Base-by-base conservation (phyloP, 1,140 invertebrate genomes). In the Drosophila repletoides region DNA sequence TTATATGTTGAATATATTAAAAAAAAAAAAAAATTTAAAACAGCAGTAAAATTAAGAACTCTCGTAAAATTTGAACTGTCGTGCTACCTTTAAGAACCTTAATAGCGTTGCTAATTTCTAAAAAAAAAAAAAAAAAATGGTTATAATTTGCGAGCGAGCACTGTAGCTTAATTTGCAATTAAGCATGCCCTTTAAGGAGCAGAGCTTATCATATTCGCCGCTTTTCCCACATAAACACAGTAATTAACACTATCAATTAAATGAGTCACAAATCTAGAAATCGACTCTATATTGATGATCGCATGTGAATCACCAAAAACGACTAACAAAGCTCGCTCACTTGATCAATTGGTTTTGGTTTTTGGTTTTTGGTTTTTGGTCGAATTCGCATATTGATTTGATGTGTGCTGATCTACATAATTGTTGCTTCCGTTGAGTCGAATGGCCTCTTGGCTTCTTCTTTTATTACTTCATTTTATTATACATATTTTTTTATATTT, bases 311-410 rank as follows among this genome's bases (percentile, higher is more conserved):
- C 63, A 66, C 19, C n/a, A 9, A 2, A 24, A 29, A 22, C 14
- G 5, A 43, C 24, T 24, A 49, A 38, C 17, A 65, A 65, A 59
- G 49, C n/a, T n/a, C n/a, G 55, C 43, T 43, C 34, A 14, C 36
- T 66, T 66, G 55, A 66, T 66, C 63, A 60, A 66, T 66, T 60
- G n/a, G 38, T 31, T 15, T 43, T 15, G 10, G 12, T n/a, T n/a
- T n/a, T n/a, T n/a, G n/a, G n/a, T n/a, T n/a, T n/a, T n/a, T n/a
- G 12, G 33, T 53, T 33, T 45, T 28, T 28, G 21, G 34, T 14
- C 3, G 3, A 33, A 21, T n/a, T 12, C 5, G 49, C 33, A 41
- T 46, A 15, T 41, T 58, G 53, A 58, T 58, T 58, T 19, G 9
- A 1, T 15, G 7, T 45, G 19, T 31, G 22, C 10, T 51, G 64